Conservation (phyloP, 2,888 invertebrate genomes). For the Cryptocephalus primarius region DNA sequence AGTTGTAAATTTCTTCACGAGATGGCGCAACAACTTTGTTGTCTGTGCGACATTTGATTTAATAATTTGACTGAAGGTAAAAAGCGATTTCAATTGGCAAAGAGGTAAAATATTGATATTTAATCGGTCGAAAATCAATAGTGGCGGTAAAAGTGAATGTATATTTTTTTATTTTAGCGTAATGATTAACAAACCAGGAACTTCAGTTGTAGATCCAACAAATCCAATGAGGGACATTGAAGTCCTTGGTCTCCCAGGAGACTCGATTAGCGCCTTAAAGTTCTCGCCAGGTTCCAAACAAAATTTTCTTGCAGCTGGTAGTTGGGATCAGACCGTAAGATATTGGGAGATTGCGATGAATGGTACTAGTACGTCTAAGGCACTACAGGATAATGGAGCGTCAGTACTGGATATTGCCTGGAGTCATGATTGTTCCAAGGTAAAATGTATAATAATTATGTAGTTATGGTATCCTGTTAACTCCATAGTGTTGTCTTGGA, state of each 20-base stretch:
- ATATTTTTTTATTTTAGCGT: no score
- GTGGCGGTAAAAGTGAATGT: no score
- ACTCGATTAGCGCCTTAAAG: constrained; percentile 85
- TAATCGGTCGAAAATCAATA: no score
- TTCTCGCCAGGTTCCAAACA: constrained; percentile 87
- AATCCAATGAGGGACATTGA: constrained; percentile 88
- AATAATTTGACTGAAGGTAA: no score
- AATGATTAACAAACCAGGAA: no score
- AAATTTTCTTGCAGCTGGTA: constrained; percentile 86
- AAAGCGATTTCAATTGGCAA: no score
- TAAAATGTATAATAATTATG: constrained; percentile 7
- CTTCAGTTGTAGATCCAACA: constrained; percentile 34
- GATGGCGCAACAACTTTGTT: no score
- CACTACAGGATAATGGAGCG: constrained; percentile 90
- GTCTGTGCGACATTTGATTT: no score
- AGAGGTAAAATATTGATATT: no score
- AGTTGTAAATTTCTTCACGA: no score
- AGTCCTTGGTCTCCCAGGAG: constrained; percentile 93
- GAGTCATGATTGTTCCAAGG: constrained; percentile 62
- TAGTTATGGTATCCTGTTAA: no score
- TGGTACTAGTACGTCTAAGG: constrained; percentile 92
- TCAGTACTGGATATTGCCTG: constrained; percentile 93
- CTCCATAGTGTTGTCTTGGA: no score
- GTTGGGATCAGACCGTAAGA: constrained; percentile 87
- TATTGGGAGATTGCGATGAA: constrained; percentile 89